Base-by-base conservation (phyloP, 2,797 vertebrate species). In the Sebastes vulpes region DNA sequence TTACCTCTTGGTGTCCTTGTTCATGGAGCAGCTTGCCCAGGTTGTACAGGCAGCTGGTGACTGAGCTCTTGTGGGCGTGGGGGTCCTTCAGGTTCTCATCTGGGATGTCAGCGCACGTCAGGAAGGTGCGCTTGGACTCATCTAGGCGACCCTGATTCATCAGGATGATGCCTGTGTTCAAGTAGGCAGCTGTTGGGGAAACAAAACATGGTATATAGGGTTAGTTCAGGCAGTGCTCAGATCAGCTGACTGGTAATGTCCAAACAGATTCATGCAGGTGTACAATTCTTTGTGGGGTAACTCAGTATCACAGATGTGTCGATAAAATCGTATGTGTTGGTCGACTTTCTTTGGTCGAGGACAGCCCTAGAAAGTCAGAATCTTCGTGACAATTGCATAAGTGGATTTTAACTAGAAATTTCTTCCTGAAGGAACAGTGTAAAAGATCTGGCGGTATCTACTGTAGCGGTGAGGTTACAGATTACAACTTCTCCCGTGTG, bases 51-150 rank as follows among this genome's bases (percentile, higher is more conserved):
- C 99, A 99, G 95, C 98, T 99, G 86, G 99, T 98, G 87, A 99
- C 99, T 0, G 99, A 99, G 94, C 97, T 99, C 94, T 98, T 98
- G 85, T 99, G 99, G 68, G 98, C 98, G 50, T 99, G 98, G 58
- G 99, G 99, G 90, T 99, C 99, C 95, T 99, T 99, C 56, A 99
- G 94, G 92, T 99, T 99, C 94, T 99, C 99, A 82, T 99, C 99
- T 0, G 99, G 97, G 83, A 99, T 99, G 77, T 99, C 98, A 1
- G 99, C 98, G 72, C 99, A 99, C 85, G 98, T 99, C 10, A 99
- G 88, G 72, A 99, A 99, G 1, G 98, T 99, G 42, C 95, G 96
- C 83, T 97, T 98, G 79, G 98, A 97, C 91, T 99, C 99, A 18
- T 99, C 98, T 2, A 96, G 93, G 68, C 96, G 97, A 38, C 97